Percentiles rank a stretch among this genome's conserved stretches.
These are phyloP conservation scores for Agrochola macilenta DNA, from an alignment of 2,888 invertebrate genomes.

Conservation along the genomic window DNA sequence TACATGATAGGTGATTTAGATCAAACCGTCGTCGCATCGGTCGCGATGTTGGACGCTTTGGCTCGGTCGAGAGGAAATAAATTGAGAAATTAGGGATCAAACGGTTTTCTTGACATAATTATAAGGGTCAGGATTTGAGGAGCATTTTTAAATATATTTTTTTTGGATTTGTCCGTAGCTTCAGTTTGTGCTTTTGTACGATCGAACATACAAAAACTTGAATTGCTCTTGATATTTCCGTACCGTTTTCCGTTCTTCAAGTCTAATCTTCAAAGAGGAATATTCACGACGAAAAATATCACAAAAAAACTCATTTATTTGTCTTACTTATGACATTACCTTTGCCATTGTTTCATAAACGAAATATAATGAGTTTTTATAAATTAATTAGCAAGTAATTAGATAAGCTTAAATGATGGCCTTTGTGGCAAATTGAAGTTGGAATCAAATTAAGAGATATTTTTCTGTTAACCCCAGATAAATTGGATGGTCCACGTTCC, in stretches of 20 bases:
- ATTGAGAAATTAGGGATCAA: constrained; percentile 14
- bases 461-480: constrained; percentile 6
- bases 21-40: not conserved
- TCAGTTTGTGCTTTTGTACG: not conserved
- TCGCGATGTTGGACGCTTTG: not conserved
- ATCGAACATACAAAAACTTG: not conserved
- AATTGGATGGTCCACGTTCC: not conserved
- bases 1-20: too few species aligned
- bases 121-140: not conserved
- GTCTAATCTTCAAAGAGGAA: not conserved
- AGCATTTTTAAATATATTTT: not conserved
- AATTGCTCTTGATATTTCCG: too few species aligned
- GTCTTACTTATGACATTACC: constrained; percentile 17
- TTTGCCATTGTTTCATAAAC: constrained; percentile 11
- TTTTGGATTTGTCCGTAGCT: not conserved
- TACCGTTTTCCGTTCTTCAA: not conserved
- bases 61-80: not conserved
- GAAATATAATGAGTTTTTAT: constrained; percentile 46
- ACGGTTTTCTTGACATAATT: not conserved
- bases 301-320: constrained; percentile 20
- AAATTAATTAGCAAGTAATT: constrained; percentile 52
- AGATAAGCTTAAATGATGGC: constrained; percentile 26
- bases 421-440: constrained; percentile 43
- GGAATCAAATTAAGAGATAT: constrained; percentile 21
- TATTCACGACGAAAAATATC: not conserved